phyloP scores from a whole-genome alignment of 2,113 vertebrate genomes.

The Saguinus imperator region DNA sequence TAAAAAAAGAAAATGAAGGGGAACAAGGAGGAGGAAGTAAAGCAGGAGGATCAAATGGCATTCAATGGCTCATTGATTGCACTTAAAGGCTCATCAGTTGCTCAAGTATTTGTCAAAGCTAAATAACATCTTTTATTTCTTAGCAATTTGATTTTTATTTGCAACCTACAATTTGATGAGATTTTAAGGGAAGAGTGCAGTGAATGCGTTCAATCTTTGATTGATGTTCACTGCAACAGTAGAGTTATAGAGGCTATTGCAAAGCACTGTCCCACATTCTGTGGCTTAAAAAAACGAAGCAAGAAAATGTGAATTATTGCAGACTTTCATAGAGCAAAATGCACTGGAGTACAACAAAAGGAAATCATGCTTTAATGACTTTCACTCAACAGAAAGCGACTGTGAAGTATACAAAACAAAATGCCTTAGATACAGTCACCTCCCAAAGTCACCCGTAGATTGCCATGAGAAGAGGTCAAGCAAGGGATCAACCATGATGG shows the following conservation, averaged over 20 bases:
- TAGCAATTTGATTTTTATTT: neutral
- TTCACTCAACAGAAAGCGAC: constrained; percentile 61
- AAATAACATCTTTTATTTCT: neutral
- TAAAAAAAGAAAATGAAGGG: neutral
- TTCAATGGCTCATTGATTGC: neutral
- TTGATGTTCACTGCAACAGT: constrained; percentile 50
- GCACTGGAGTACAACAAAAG: constrained; percentile 59
- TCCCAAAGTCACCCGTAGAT: neutral
- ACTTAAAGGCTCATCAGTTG: neutral
- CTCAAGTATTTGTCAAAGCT: neutral
- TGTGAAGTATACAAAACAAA: constrained; percentile 60
- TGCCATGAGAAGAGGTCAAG: constrained; percentile 56
- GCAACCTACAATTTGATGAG: neutral
- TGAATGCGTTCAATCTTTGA: constrained; percentile 12
- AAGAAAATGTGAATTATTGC: constrained; percentile 72
- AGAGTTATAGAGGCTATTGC: neutral
- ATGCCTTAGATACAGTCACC: constrained; percentile 36
- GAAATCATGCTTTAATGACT: constrained; percentile 56
- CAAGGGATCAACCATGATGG: neutral
- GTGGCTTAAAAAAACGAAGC: neutral
- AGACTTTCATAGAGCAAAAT: constrained; percentile 66
- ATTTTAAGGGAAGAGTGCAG: neutral
- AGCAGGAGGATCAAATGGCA: neutral
- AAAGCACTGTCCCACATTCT: constrained; percentile 34
- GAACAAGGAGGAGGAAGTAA: neutral